These are phyloP conservation scores for Troilus luridus DNA, from an alignment of 2,888 invertebrate genomes.

Conservation along the genomic window DNA sequence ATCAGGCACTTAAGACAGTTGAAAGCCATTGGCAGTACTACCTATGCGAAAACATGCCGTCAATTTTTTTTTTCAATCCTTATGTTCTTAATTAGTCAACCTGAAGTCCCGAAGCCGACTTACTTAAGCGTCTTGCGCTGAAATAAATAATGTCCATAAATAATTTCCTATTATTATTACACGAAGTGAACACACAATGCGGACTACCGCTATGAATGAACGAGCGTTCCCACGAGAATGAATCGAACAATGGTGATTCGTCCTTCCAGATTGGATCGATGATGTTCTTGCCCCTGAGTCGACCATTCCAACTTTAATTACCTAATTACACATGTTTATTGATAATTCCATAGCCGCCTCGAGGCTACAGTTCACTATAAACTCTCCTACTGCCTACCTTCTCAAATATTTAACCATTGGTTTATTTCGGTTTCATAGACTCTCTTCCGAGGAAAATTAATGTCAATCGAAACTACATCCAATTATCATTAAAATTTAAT, in stretches of 20 bases:
- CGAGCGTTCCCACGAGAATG: background rate
- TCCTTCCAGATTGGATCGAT: slow-evolving; percentile 43
- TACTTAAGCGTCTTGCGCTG: background rate
- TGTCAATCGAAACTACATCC: too few species aligned
- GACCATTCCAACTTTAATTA: slow-evolving; percentile 36
- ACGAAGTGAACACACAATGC: background rate
- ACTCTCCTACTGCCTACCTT: background rate
- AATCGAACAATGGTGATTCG: slow-evolving; percentile 35
- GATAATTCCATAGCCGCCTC: slow-evolving; percentile 17
- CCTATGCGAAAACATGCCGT: too few species aligned
- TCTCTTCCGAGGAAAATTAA: background rate
- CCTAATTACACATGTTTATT: slow-evolving; percentile 46
- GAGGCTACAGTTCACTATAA: background rate
- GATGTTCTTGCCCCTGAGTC: background rate
- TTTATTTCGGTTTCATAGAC: background rate
- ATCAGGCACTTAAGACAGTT: too few species aligned
- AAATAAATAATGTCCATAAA: background rate
- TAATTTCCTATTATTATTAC: background rate
- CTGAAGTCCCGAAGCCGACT: too few species aligned
- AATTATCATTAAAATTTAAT: background rate
- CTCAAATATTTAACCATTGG: background rate
- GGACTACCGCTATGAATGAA: background rate
- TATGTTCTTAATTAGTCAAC: background rate
- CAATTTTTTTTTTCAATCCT: too few species aligned
- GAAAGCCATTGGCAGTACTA: too few species aligned